Base-by-base conservation (phyloP, 2,113 vertebrate genomes). In the Tauraco erythrolophus region DNA sequence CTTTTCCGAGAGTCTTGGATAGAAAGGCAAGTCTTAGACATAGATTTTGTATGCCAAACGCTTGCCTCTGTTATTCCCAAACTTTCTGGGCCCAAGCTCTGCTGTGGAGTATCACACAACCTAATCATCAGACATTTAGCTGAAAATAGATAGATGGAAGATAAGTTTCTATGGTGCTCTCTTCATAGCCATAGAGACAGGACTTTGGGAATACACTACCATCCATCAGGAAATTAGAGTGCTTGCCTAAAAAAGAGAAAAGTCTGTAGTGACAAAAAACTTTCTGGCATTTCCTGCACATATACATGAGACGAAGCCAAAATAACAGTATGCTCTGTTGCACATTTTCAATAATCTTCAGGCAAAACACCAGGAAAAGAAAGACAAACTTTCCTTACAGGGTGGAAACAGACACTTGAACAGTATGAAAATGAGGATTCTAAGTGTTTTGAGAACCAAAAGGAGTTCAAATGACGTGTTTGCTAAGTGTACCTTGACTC, bases 211-310 rank as follows among this genome's bases (percentile, higher is more conserved):
- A 92, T 64, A 79, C 15, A 41, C 19, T 75, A 78, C 33, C 16
- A 92, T 45, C 77, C 48, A 6, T 90, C 57, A 90, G 27, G 22
- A 76, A 92, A 92, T 85, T 30, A 92, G 41, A 94, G 37, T 39
- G 69, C 45, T 96, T 93, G 84, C 66, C 89, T 94, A 94, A 91
- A 92, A 94, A 89, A 91, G 72, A 71, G 48, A 93, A 68, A 90
- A 91, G 45, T 58, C 65, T 77, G 60, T 17, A 78, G 28, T 30
- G 35, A 84, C 76, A 92, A 75, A 87, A 95, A 79, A 35, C 43
- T 78, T 81, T 64, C 91, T 96, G 94, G 69, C 77, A 76, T 51
- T 71, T 93, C 54, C 30, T 68, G 61, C 76, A 82, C 22, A 87
- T 19, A 87, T 27, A 81, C 53, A 75, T 57, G 39, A 82, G 84